phyloP scores from a whole-genome alignment of 2,888 invertebrate species.

The Agrochola lota region DNA sequence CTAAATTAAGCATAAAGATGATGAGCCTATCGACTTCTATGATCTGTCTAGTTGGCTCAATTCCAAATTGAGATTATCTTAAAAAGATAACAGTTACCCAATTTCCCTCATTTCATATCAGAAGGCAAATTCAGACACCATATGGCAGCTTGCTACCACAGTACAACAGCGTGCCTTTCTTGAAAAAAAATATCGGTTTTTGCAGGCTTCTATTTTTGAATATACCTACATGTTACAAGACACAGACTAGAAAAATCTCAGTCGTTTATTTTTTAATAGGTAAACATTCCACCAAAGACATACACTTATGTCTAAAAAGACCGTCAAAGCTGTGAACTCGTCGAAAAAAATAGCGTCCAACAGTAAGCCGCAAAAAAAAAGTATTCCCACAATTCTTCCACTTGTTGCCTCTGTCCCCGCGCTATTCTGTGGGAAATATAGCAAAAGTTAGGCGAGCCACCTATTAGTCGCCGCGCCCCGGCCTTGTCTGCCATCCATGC shows the following conservation, averaged over 20 bases:
- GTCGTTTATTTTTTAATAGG: neutral
- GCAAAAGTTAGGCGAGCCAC: constrained; percentile 68
- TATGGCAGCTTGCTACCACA: no score
- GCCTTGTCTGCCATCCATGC: constrained; percentile 62
- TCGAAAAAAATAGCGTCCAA: no score
- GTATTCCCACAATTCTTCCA: neutral
- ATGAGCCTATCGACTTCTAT: neutral
- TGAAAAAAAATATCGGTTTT: neutral
- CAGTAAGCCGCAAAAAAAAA: no score
- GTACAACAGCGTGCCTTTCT: neutral
- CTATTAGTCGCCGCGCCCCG: constrained; percentile 77
- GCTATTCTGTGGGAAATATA: constrained; percentile 68
- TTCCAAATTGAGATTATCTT: neutral
- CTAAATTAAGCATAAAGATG: neutral
- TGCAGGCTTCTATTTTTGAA: no score
- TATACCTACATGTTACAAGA: neutral
- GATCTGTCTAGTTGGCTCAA: neutral
- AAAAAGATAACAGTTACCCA: neutral
- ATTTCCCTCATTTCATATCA: neutral
- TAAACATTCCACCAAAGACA: neutral
- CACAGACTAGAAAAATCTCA: neutral
- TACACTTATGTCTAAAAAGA: no score
- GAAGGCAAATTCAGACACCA: neutral
- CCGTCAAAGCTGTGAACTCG: no score
- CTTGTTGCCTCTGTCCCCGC: constrained; percentile 43